Percentiles rank a stretch among this genome's conserved stretches.
These are phyloP conservation scores for Clupea harengus DNA, from an alignment of 2,113 vertebrate genomes.

Conservation along the genomic window DNA sequence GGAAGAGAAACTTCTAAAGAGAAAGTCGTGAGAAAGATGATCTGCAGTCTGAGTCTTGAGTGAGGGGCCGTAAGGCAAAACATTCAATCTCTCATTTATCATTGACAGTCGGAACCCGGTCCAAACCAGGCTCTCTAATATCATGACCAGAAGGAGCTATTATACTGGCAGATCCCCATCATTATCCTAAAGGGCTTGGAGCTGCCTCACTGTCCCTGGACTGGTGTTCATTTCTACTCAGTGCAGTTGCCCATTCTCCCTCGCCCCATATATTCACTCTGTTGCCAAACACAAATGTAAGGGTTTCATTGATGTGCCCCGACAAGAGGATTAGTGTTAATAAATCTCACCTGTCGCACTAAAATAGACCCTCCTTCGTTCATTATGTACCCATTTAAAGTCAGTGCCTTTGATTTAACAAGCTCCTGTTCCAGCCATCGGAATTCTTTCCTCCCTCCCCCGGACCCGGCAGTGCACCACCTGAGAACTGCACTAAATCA, in stretches of 20 bases:
- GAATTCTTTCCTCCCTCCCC: background rate
- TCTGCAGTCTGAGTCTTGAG: background rate
- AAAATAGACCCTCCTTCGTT: background rate
- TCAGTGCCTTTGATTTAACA: constrained; percentile 15
- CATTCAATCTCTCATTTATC: background rate
- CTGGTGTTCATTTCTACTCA: background rate
- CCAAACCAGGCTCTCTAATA: background rate
- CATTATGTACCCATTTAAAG: background rate
- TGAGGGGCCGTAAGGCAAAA: background rate
- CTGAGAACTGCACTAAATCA: background rate
- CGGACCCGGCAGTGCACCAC: background rate
- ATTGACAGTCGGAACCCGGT: background rate
- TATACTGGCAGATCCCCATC: background rate
- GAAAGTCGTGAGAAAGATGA: background rate
- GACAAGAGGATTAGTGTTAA: background rate
- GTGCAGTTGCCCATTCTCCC: background rate
- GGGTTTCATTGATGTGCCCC: background rate
- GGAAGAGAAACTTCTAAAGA: background rate
- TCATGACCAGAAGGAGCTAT: background rate
- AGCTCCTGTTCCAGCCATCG: background rate
- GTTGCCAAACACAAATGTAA: background rate
- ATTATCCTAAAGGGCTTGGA: background rate
- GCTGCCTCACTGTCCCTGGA: background rate
- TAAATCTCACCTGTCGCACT: background rate
- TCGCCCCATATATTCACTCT: background rate